Percentiles rank a stretch among this genome's conserved stretches.
phyloP scores from a whole-genome alignment of 2,113 vertebrate species.

The Vidua chalybeata region DNA sequence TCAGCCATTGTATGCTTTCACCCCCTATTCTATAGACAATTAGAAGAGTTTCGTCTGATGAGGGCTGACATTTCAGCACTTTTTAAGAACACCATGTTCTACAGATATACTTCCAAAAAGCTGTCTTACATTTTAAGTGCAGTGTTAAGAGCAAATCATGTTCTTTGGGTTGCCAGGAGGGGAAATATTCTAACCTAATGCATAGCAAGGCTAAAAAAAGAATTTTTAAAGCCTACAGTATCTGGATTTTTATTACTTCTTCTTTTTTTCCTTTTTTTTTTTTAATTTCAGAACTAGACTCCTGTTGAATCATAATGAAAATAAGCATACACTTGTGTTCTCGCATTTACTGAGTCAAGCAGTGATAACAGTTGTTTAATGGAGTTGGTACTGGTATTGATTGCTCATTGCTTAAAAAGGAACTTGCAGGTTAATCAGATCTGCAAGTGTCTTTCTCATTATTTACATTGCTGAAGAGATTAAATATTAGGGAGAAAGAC shows the following conservation, averaged over 20 bases:
- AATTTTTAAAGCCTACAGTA: not conserved
- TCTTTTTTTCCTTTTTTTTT: not conserved
- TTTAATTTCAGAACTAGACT: not conserved
- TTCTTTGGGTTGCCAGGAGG: not conserved
- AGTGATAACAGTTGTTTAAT: slow-evolving; percentile 28
- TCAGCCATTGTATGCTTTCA: not conserved
- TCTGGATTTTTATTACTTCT: not conserved
- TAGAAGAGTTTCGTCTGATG: not conserved
- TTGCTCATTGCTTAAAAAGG: slow-evolving; percentile 45
- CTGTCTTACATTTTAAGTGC: not conserved
- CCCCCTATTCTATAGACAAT: not conserved
- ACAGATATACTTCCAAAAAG: not conserved
- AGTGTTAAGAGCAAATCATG: not conserved
- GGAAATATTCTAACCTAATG: not conserved
- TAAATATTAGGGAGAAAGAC: slow-evolving; percentile 50
- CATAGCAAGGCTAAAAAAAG: not conserved
- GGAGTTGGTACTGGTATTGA: slow-evolving; percentile 3
- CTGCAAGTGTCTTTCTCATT: slow-evolving; percentile 36
- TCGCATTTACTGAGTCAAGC: not conserved
- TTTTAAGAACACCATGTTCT: not conserved
- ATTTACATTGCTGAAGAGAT: slow-evolving; percentile 57
- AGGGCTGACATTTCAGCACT: not conserved
- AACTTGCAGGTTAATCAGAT: slow-evolving; percentile 67
- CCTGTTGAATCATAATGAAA: not conserved
- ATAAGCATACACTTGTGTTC: not conserved